Evolutionary conservation across 2,797 vertebrate genomes (phyloP), one percentile per base, ranked within the genome.

Genomic region (Antennarius maculatus): DNA sequence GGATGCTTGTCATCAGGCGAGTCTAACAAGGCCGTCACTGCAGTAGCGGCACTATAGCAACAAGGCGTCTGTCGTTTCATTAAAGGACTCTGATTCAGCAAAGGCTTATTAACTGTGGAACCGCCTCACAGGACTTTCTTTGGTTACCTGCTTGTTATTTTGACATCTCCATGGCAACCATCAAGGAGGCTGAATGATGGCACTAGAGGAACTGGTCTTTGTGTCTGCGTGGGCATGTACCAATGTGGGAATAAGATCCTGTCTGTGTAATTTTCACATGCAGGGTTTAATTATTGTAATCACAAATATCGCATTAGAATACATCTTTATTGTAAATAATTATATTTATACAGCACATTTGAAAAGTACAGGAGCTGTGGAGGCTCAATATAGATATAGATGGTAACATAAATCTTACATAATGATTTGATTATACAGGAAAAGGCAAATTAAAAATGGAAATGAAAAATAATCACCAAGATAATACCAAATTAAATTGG

Each of bases 121-220:
- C 31, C 48, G 28, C 63, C 48, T 51, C 42, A 12, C 64, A 64
- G 65, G 74, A 80, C 61, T 23, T 79, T 71, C 51, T 74, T 74
- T 55, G 61, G 63, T 72, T 74, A 16, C 10, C 45, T 9, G 39
- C 66, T 60, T 61, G 67, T 39, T 34, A 65, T 84, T 82, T 90
- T 93, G 88, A 87, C 87, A 86, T 92, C 88, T 77, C 92, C 89
- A 93, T 92, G 90, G 82, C 91, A 91, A 92, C 91, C 81, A 74
- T 76, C 66, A 83, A 79, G 75, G 80, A 87, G 84, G 82, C 82
- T 54, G 73, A 65, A 74, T 79, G 77, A 82, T 67, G 66, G 79
- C 75, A 72, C 70, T 39, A 53, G 50, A 77, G 74, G 69, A 82
- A 69, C 81, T 60, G 81, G 65, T 82, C 61, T 79, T 56, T 45